Evolutionary conservation across 2,888 invertebrate genomes (phyloP).

Genomic region (Blera fallax): DNA sequence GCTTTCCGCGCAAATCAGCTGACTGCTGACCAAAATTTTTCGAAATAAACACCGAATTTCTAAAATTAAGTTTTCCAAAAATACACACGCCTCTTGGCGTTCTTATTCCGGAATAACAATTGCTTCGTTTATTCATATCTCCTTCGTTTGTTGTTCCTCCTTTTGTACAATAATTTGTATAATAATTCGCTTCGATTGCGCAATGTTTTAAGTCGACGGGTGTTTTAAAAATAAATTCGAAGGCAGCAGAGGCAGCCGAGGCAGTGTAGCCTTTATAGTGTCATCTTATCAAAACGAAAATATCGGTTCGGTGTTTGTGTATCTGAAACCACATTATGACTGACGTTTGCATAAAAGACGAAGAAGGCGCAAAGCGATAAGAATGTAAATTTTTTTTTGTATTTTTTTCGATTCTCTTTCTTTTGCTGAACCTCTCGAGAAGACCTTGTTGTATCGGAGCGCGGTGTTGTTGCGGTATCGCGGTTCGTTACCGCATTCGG

Average conservation of each 20-base stretch:
- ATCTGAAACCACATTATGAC: slow-evolving; percentile 26
- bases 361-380: slow-evolving; percentile 29
- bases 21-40: slow-evolving; percentile 1
- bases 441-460: slow-evolving; percentile 38
- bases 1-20: background rate
- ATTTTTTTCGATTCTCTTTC: slow-evolving; percentile 8
- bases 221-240: slow-evolving; percentile 19
- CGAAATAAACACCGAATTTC: background rate
- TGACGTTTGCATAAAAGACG: slow-evolving; percentile 50
- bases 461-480: slow-evolving; percentile 3
- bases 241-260: background rate
- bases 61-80: slow-evolving; percentile 27
- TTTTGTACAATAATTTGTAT: background rate
- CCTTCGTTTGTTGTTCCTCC: too few relatives aligned
- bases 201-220: slow-evolving; percentile 8
- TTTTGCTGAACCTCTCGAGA: background rate
- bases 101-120: slow-evolving; percentile 29
- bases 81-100: background rate
- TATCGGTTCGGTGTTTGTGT: slow-evolving; percentile 8
- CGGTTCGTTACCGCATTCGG: slow-evolving; percentile 31
- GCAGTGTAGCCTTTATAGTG: slow-evolving; percentile 2
- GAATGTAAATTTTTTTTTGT: slow-evolving; percentile 42
- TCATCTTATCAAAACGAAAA: slow-evolving; percentile 39
- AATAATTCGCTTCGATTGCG: slow-evolving; percentile 14
- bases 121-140: slow-evolving; percentile 12